Evolutionary conservation across 2,888 invertebrate genomes (phyloP), one percentile per base, ranked within the genome.

Genomic region (Apomyelois bistriatella): DNA sequence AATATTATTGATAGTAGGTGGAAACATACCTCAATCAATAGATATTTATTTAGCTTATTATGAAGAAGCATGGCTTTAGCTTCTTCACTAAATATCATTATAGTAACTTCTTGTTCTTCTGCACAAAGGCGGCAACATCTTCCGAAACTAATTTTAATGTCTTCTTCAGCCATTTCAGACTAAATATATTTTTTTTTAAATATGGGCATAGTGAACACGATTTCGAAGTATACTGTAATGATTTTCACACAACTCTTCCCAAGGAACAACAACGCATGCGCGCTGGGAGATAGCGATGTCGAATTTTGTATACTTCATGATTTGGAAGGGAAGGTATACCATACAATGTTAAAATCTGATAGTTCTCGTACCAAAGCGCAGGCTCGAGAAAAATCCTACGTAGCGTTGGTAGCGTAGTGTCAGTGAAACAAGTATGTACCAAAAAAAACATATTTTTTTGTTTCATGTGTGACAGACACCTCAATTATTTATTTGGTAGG

Each of bases 21-120:
- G n/a, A n/a, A n/a, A n/a, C n/a, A n/a, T 72, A 94, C 94, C 91
- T 93, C 91, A 68, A 94, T 92, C 67, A 92, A 91, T 63, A 94
- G 87, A 86, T 94, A 94, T 85, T 92, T 93, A 70, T 91, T 91
- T 64, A 94, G 92, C 85, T 94, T 94, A 59, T 92, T 92, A 72
- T 92, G 92, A 56, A 94, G 86, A 68, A 92, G 91, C 82, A 92
- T 91, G 70, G 91, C 91, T 75, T 92, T 91, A 55, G 94, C 93
- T 84, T 94, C 93, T 67, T 92, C 91, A 67, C 93, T 92, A 73
- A 93, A 94, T 80, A 94, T 91, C 86, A 92, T 91, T 64, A 94
- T 84, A 52, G 92, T 92, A 63, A 91, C 90, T 70, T 91, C 90
- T 65, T 91, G 90, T 70, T 92, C 91, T 62, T 90, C 86, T 58